Base-by-base conservation (phyloP, 2,888 invertebrate species). In the Agrotis segetum region DNA sequence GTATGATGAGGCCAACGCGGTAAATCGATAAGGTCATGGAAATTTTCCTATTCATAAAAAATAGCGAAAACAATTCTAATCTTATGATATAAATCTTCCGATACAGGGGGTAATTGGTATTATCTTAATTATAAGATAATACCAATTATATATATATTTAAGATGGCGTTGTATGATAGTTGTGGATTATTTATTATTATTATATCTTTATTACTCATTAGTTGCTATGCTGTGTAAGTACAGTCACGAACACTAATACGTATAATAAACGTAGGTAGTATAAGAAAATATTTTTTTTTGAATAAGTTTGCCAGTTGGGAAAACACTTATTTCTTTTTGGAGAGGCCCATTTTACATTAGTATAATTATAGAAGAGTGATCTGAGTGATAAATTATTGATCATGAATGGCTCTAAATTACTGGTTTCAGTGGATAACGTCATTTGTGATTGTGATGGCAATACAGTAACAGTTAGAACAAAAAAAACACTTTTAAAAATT, bases 41-140 rank as follows among this genome's bases (percentile, higher is more conserved):
- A 79, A 64, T 58, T 74, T 76, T 77, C 60, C 67, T 68, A 61
- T 64, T 74, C 3, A 56, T 61, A 49, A 73, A 40, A 50, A 52
- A 67, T 46, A 47, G 24, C 14, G 61, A 61, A 73, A 53, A 79
- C 24, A 74, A 60, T 49, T 9, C n/a, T 79, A 29, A 79, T 74
- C 80, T 47, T 53, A 56, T 66, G 24, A 67, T 56, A 76, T 40
- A 46, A 52, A 46, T 53, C 60, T 56, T 67, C n/a, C 44, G 56
- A 74, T 80, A 74, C 49, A 56, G 80, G 77, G 67, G 65, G 61
- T 74, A 74, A n/a, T 65, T 73, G 24, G 1, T 62, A n/a, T 46
- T 71, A 59, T 73, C 74, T 40, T 24, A 40, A 24, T 67, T 59
- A 52, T 40, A 40, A 11, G 40, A 40, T 40, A n/a, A n/a, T n/a